A percentile compares a stretch with the other conserved stretches of the same genome.
phyloP scores from a whole-genome alignment of 2,888 invertebrate species.

The Panzeria rudis region DNA sequence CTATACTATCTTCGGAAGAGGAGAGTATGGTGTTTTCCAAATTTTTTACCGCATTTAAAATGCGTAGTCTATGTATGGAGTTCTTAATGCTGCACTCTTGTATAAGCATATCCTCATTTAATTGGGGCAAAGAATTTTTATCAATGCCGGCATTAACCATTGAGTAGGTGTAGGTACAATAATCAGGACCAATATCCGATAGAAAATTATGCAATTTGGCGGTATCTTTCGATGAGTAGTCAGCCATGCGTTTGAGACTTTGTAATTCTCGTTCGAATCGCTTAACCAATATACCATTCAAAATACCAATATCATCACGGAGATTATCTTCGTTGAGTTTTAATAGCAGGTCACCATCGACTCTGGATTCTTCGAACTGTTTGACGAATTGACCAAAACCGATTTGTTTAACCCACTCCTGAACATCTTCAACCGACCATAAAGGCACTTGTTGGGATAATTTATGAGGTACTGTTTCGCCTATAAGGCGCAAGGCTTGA shows the following conservation, averaged over 20 bases:
- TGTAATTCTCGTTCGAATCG: conserved; percentile 96
- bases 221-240: conserved; percentile 96
- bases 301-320: conserved; percentile 95
- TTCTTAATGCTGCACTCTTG: conserved; percentile 96
- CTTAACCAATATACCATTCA: conserved; percentile 96
- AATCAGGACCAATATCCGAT: conserved; percentile 92
- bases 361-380: conserved; percentile 95
- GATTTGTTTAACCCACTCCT: conserved; percentile 99
- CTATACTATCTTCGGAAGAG: conserved; percentile 90
- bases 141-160: conserved; percentile 98
- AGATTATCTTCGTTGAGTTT: conserved; percentile 96
- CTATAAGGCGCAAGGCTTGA: conserved; percentile 95
- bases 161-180: conserved; percentile 97
- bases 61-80: conserved; percentile 96
- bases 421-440: conserved; percentile 98
- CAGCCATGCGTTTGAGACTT: conserved; percentile 97
- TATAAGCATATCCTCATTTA: conserved; percentile 96
- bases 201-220: conserved; percentile 95
- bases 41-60: conserved; percentile 92
- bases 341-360: conserved; percentile 97
- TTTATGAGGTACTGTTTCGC: conserved; percentile 98
- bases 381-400: conserved; percentile 93
- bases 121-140: conserved; percentile 91
- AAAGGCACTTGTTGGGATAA: conserved; percentile 98
- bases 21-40: conserved; percentile 86